A percentile compares a stretch with the other conserved stretches of the same genome.
These are phyloP conservation scores for Microctonus brassicae DNA, from an alignment of 2,888 invertebrate species.

Conservation along the genomic window DNA sequence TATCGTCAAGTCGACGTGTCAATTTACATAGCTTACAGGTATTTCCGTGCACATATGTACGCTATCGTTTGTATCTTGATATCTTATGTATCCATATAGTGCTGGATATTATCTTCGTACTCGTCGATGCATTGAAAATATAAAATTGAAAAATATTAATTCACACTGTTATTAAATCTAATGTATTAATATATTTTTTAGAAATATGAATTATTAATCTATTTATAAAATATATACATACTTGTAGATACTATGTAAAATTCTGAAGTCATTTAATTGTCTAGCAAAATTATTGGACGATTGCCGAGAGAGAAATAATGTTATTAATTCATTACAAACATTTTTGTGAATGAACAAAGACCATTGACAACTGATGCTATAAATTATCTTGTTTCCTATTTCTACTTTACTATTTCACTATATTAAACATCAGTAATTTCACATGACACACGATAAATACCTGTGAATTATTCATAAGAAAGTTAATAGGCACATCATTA, in stretches of 20 bases:
- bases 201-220: too few species aligned
- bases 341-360: neutral
- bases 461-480: conserved; percentile 23
- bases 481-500: neutral
- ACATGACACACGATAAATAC: conserved; percentile 2
- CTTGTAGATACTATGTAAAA: neutral
- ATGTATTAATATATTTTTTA: too few species aligned
- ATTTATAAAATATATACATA: neutral
- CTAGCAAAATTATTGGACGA: neutral
- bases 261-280: neutral
- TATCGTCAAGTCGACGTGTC: conserved; percentile 15
- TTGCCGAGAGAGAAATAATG: neutral
- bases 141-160: neutral
- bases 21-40: conserved; percentile 21
- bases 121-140: neutral
- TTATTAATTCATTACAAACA: conserved; percentile 8
- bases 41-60: conserved; percentile 6
- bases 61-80: conserved; percentile 12
- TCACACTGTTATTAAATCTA: too few species aligned
- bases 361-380: neutral
- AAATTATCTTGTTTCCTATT: neutral
- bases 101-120: neutral
- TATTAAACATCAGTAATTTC: neutral
- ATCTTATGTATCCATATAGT: conserved; percentile 6
- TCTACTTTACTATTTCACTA: neutral